Percentiles rank a stretch among this genome's conserved stretches.
Evolutionary conservation across 2,888 invertebrate genomes (phyloP).

Genomic region (Chrysomela aeneicollis): DNA sequence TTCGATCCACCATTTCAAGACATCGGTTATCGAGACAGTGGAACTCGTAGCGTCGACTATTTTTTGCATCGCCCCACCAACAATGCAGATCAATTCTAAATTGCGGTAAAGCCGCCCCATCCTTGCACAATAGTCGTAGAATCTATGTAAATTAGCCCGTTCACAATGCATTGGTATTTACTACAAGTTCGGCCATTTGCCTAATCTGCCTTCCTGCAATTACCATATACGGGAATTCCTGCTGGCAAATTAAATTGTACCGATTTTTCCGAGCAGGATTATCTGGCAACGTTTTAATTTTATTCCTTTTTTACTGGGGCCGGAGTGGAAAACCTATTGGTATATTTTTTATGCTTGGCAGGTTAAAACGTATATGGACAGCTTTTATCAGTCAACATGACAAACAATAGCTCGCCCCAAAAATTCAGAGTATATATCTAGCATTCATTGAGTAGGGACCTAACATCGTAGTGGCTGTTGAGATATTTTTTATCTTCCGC

Average conservation of each 20-base stretch:
- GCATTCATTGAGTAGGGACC: too few species aligned
- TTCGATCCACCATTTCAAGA: too few species aligned
- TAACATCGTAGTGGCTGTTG: too few species aligned
- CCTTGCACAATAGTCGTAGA: slow-evolving; percentile 15
- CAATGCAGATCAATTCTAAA: slow-evolving; percentile 19
- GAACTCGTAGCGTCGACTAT: background rate
- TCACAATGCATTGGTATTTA: slow-evolving; percentile 33
- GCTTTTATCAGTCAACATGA: too few species aligned
- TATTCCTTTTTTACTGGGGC: background rate
- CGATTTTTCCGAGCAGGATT: slow-evolving; percentile 17
- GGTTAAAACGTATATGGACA: too few species aligned
- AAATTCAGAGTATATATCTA: too few species aligned
- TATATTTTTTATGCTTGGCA: too few species aligned
- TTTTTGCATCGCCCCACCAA: slow-evolving; percentile 12
- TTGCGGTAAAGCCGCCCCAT: slow-evolving; percentile 13
- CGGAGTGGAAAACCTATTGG: background rate
- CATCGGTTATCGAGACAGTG: background rate
- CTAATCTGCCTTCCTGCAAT: slow-evolving; percentile 32
- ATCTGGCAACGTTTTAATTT: slow-evolving; percentile 1
- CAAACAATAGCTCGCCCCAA: too few species aligned
- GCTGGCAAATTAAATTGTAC: slow-evolving; percentile 25
- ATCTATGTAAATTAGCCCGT: slow-evolving; percentile 32
- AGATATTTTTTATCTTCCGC: too few species aligned
- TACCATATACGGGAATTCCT: slow-evolving; percentile 28
- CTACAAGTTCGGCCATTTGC: slow-evolving; percentile 35